Evolutionary conservation across 2,888 invertebrate species (phyloP).

Genomic region (Drosophila pegasa): DNA sequence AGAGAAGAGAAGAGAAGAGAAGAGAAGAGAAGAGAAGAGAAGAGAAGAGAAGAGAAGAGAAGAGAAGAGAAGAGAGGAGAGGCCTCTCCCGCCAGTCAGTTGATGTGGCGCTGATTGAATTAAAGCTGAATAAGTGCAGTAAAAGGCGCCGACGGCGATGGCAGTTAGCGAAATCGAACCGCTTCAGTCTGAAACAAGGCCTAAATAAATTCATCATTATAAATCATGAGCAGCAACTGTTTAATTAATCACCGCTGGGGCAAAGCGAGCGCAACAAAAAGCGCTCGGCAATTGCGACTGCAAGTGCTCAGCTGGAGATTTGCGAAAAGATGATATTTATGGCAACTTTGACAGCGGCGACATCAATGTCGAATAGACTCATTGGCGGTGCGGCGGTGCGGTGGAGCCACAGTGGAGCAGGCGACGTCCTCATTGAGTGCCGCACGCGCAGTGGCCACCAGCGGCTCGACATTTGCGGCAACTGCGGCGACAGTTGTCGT

Average conservation of each 20-base stretch:
- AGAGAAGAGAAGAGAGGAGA: too few species aligned
- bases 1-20: not conserved
- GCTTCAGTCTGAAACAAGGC: conserved; percentile 55
- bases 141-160: conserved; percentile 68
- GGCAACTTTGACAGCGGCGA: conserved; percentile 83
- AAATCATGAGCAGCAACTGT: conserved; percentile 80
- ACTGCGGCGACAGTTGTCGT: conserved; percentile 28
- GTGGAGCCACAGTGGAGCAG: conserved; percentile 19
- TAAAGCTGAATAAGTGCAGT: conserved; percentile 68
- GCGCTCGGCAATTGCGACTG: conserved; percentile 28
- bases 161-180: conserved; percentile 57
- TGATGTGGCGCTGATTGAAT: conserved; percentile 46
- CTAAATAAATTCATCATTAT: conserved; percentile 84
- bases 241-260: conserved; percentile 80
- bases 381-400: conserved; percentile 50
- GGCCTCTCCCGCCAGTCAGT: conserved; percentile 2
- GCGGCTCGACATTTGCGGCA: conserved; percentile 27
- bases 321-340: conserved; percentile 83
- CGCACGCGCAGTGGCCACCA: conserved; percentile 77
- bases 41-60: not conserved
- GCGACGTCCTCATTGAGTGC: conserved; percentile 68
- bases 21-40: not conserved
- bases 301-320: conserved; percentile 72
- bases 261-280: conserved; percentile 39
- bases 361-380: conserved; percentile 70